Conservation (phyloP, 2,888 invertebrate genomes). For the Luffia ferchaultella region DNA sequence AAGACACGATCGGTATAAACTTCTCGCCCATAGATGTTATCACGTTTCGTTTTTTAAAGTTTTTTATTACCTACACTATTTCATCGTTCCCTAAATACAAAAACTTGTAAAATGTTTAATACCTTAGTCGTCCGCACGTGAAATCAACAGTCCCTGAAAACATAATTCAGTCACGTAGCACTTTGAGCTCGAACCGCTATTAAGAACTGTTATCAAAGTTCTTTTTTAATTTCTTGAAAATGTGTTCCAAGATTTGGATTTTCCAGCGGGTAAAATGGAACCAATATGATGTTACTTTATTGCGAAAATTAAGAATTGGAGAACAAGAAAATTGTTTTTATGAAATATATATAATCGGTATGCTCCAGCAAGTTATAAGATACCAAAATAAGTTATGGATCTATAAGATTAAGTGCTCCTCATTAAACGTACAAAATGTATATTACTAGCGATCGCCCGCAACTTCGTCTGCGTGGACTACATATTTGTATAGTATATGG, state of each 20-base stretch:
- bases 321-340: too few relatives aligned
- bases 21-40: neutral
- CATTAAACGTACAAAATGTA: too few relatives aligned
- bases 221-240: neutral
- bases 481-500: too few relatives aligned
- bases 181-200: neutral
- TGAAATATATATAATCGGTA: neutral
- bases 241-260: too few relatives aligned
- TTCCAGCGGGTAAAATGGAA: too few relatives aligned
- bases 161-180: neutral
- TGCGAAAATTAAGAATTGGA: too few relatives aligned
- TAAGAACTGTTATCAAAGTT: neutral
- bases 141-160: neutral
- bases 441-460: too few relatives aligned
- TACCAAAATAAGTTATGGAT: too few relatives aligned
- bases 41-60: neutral
- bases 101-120: neutral
- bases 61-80: too few relatives aligned
- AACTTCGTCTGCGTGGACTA: too few relatives aligned
- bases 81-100: neutral
- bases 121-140: neutral
- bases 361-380: neutral
- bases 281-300: too few relatives aligned
- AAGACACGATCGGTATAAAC: neutral
- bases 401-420: too few relatives aligned